Conservation (phyloP, 1,140 invertebrate genomes). For the Bombus superbus region DNA sequence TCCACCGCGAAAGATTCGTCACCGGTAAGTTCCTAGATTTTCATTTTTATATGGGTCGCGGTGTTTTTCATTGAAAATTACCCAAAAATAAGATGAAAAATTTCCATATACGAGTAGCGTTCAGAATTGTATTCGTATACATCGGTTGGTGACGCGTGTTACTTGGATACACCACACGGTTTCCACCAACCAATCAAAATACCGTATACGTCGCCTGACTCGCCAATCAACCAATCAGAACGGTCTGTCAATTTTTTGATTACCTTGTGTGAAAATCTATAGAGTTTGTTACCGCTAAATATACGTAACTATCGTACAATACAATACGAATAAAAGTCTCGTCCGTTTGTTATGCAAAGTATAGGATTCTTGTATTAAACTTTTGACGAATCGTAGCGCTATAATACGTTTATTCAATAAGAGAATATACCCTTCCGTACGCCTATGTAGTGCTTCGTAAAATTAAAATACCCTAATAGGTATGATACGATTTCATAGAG, state of each 20-base stretch:
- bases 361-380: neutral
- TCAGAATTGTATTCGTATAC: conserved; percentile 40
- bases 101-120: conserved; percentile 1
- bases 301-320: conserved; percentile 26
- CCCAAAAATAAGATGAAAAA: neutral
- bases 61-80: neutral
- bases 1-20: conserved; percentile 78
- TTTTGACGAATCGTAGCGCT: neutral
- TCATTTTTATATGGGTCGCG: neutral
- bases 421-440: too few relatives aligned
- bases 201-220: conserved; percentile 75
- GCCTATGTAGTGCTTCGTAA: neutral
- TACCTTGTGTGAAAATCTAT: conserved; percentile 62
- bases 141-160: conserved; percentile 63
- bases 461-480: conserved; percentile 4
- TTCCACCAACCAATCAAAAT: conserved; percentile 66
- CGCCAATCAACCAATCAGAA: conserved; percentile 69
- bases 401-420: neutral
- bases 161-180: conserved; percentile 66
- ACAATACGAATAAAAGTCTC: neutral
- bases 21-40: conserved; percentile 73
- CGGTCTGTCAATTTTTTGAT: conserved; percentile 61
- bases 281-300: conserved; percentile 27
- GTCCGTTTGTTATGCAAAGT: neutral
- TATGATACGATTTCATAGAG: neutral